These are phyloP conservation scores for Parauchenoglanis punctatus DNA, from an alignment of 2,797 vertebrate species.

Conservation along the genomic window DNA sequence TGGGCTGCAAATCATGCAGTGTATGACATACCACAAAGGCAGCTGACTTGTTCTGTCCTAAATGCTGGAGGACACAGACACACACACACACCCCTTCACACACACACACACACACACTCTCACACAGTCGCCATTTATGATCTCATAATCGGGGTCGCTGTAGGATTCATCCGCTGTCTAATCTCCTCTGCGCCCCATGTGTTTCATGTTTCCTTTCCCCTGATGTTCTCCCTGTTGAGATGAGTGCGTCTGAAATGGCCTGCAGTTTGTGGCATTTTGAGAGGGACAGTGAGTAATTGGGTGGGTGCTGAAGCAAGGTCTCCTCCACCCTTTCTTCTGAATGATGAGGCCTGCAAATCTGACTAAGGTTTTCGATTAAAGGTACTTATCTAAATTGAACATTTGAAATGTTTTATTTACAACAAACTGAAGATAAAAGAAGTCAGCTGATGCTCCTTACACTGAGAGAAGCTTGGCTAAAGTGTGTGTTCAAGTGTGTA, in stretches of 20 bases:
- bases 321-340: conserved; percentile 47
- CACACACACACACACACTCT: conserved; percentile 29
- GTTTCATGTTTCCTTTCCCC: conserved; percentile 55
- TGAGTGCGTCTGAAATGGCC: conserved; percentile 79
- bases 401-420: conserved; percentile 84
- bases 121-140: background rate
- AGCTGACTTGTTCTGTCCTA: background rate
- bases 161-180: background rate
- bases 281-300: conserved; percentile 78
- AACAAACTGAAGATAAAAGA: conserved; percentile 77
- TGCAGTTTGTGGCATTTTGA: conserved; percentile 74
- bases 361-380: conserved; percentile 83
- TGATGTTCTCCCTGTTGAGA: conserved; percentile 77
- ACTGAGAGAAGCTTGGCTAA: conserved; percentile 27
- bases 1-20: background rate
- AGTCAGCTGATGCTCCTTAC: conserved; percentile 68
- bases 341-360: conserved; percentile 58
- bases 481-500: conserved; percentile 32
- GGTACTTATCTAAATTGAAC: conserved; percentile 86
- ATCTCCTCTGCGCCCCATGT: conserved; percentile 9
- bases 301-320: conserved; percentile 68
- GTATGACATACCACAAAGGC: background rate
- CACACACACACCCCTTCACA: conserved; percentile 71
- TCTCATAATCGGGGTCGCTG: conserved; percentile 6
- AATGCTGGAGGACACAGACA: background rate